phyloP scores from a whole-genome alignment of 2,797 vertebrate genomes.

The Fistularia tabacaria region DNA sequence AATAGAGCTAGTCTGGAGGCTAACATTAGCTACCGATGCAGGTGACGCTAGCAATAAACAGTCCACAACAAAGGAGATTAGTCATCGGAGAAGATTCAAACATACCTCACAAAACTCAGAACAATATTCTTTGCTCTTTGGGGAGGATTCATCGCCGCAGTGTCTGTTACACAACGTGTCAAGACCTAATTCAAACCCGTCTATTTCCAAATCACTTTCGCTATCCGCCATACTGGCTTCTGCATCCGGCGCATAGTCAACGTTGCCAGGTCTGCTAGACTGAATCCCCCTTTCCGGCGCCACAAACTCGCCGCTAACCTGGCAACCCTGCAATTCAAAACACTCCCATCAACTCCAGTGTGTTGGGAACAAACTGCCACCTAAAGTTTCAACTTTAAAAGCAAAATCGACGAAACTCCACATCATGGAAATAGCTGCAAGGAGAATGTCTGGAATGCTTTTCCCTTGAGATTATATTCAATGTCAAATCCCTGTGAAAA shows the following conservation, averaged over 20 bases:
- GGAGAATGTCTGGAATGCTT: too few species aligned
- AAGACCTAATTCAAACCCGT: constrained; percentile 87
- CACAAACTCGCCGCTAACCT: constrained; percentile 16
- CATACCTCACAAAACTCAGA: constrained; percentile 91
- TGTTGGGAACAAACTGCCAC: background rate
- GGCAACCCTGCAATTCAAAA: constrained; percentile 43
- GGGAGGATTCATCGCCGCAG: constrained; percentile 58
- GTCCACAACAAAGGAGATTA: background rate
- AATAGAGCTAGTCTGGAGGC: constrained; percentile 36
- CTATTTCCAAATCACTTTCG: constrained; percentile 94
- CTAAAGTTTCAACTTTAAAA: background rate
- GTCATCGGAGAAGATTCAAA: background rate
- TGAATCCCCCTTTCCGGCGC: background rate
- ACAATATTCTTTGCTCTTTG: constrained; percentile 86
- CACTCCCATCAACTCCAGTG: background rate
- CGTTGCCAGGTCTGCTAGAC: constrained; percentile 56
- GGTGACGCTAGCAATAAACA: constrained; percentile 44
- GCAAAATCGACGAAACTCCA: background rate
- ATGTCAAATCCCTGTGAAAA: background rate
- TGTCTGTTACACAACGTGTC: constrained; percentile 75
- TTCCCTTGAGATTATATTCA: background rate
- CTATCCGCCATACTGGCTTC: constrained; percentile 97
- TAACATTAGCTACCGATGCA: constrained; percentile 48
- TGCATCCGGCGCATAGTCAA: constrained; percentile 88
- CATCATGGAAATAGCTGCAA: too few species aligned